A percentile compares a stretch with the other conserved stretches of the same genome.
Evolutionary conservation across 1,140 invertebrate genomes (phyloP).

Genomic region (Zaprionus taronus): DNA sequence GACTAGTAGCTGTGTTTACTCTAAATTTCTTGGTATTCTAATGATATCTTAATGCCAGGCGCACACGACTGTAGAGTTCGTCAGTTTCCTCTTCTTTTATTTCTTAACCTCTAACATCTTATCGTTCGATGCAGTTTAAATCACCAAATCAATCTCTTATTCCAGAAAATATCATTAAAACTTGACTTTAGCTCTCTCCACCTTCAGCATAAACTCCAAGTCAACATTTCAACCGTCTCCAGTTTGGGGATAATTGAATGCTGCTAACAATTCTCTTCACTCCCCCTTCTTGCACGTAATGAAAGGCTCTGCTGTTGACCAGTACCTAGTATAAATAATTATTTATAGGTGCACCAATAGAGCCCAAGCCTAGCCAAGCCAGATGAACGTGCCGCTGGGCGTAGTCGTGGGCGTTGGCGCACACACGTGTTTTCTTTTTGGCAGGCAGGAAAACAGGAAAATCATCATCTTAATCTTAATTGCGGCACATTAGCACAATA

Average conservation of each 20-base stretch:
- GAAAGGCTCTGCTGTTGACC: not conserved
- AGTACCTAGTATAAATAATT: slow-evolving; percentile 13
- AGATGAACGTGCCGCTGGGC: slow-evolving; percentile 13
- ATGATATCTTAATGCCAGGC: too few relatives aligned
- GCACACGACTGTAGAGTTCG: too few relatives aligned
- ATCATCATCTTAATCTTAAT: slow-evolving; percentile 82
- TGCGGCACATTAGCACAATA: slow-evolving; percentile 83
- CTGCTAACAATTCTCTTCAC: not conserved
- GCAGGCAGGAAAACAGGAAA: slow-evolving; percentile 53
- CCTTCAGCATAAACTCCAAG: not conserved
- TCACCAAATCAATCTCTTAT: too few relatives aligned
- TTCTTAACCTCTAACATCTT: too few relatives aligned
- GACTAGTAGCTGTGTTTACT: too few relatives aligned
- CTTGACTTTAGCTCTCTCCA: not conserved
- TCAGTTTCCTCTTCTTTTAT: too few relatives aligned
- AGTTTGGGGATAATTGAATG: not conserved
- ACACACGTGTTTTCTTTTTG: slow-evolving; percentile 31
- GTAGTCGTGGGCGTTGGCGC: not conserved
- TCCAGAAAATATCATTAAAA: too few relatives aligned
- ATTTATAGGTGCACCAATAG: slow-evolving; percentile 29
- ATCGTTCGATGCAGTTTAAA: too few relatives aligned
- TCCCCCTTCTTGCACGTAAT: not conserved
- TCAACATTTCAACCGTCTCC: not conserved
- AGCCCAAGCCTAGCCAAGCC: not conserved
- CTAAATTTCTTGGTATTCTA: too few relatives aligned